A percentile compares a stretch with the other conserved stretches of the same genome.
phyloP scores from a whole-genome alignment of 1,140 invertebrate species.

The Antheraea pernyi region DNA sequence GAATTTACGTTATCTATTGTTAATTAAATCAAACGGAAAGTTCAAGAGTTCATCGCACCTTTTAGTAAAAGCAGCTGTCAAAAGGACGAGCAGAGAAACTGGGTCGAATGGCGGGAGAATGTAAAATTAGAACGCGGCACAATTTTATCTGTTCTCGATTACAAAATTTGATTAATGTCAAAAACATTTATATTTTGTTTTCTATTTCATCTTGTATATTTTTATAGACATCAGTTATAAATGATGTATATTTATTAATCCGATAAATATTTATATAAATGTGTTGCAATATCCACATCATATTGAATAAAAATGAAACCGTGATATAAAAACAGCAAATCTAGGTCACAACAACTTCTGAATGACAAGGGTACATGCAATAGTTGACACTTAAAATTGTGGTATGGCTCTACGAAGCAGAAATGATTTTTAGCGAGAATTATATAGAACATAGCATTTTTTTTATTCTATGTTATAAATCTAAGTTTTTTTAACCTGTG shows the following conservation, averaged over 20 bases:
- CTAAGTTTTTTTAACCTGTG: not conserved
- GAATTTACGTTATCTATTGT: too few relatives aligned
- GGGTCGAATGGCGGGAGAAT: conserved; percentile 38
- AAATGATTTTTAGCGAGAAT: not conserved
- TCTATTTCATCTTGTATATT: not conserved
- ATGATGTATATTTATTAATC: not conserved
- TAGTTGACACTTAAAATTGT: not conserved
- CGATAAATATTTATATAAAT: not conserved
- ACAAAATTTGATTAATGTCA: not conserved
- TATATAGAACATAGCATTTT: not conserved
- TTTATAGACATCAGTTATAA: not conserved
- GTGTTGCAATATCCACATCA: not conserved
- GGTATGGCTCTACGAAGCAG: not conserved
- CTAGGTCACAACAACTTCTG: not conserved
- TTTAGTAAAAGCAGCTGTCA: conserved; percentile 18
- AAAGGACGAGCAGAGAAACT: conserved; percentile 26
- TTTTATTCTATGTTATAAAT: not conserved
- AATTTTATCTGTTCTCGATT: conserved; percentile 22
- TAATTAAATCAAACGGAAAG: not conserved
- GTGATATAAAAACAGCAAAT: not conserved
- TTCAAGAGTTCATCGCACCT: conserved; percentile 8
- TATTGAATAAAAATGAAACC: not conserved
- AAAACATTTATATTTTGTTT: too few relatives aligned
- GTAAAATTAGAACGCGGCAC: conserved; percentile 39
- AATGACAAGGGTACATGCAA: not conserved